Base-by-base conservation (phyloP, 2,797 vertebrate genomes). In the Hydrolagus colliei region DNA sequence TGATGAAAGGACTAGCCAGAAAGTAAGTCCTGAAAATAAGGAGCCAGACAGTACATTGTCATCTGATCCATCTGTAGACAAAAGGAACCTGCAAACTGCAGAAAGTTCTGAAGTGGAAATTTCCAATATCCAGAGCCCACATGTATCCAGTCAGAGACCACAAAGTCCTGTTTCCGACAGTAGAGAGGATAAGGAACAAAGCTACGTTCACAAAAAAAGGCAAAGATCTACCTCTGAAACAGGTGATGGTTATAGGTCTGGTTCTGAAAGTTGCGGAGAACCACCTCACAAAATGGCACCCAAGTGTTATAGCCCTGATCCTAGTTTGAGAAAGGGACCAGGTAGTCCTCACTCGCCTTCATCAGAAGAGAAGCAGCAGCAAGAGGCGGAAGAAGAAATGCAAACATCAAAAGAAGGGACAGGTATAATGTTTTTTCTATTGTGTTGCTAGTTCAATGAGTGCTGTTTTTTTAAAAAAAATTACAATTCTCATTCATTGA, bases 71-170 rank as follows among this genome's bases (percentile, higher is more conserved):
- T 35, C 32, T 41, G 65, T 16, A 20, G 79, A 84, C 65, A 84
- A 67, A 52, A 52, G 41, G 78, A 32, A 32, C 22, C 78, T 80
- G 27, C 78, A 80, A 35, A 27, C 62, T 32, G 63, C 20, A 4
- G 62, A 80, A 35, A 80, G 62, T 27, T 80, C 78, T 67, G 78
- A 80, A 12, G 14, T 67, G 27, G 78, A 67, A 80, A 67, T 35
- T 71, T 71, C 79, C 67, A 71, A 71, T 84, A 71, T 84, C 65
- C 79, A 84, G 32, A 84, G 79, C n/a, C 79, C 79, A 71, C 79
- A 84, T 41, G 5, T 84, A 68, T 68, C 79, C 65, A 84, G 79
- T 71, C 79, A 84, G 68, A 84, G 79, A 35, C 79, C 35, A 16
- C 79, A 71, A 65, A 84, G 79, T 20, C 79, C 79, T 1, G 20